Evolutionary conservation across 2,113 vertebrate genomes (phyloP).

Genomic region (Oceanodroma tethys): DNA sequence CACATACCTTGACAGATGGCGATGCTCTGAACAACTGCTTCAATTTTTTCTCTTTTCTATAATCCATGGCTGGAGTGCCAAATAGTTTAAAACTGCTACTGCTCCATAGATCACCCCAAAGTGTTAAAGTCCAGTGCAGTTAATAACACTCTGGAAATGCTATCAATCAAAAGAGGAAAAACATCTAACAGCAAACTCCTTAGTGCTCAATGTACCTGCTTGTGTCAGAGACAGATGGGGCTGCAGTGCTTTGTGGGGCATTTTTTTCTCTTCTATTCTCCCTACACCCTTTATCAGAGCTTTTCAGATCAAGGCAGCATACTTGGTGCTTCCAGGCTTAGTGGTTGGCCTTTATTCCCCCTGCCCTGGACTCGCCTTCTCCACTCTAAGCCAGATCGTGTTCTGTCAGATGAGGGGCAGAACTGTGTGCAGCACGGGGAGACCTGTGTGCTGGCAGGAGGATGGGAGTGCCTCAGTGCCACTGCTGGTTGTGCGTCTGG

Average conservation of each 20-base stretch:
- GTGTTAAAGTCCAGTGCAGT: constrained; percentile 59
- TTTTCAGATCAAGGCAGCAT: not conserved
- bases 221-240: constrained; percentile 57
- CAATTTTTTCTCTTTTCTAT: constrained; percentile 54
- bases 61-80: constrained; percentile 55
- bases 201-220: not conserved
- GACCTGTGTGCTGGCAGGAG: not conserved
- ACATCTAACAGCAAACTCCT: constrained; percentile 25
- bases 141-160: constrained; percentile 70
- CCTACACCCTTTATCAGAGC: not conserved
- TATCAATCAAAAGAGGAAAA: constrained; percentile 66
- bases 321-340: not conserved
- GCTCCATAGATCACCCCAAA: constrained; percentile 72
- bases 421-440: too few species aligned
- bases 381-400: fast-evolving
- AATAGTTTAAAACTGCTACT: constrained; percentile 64
- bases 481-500: not conserved
- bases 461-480: not conserved
- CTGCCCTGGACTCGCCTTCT: not conserved
- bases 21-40: constrained; percentile 57
- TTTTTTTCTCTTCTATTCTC: not conserved
- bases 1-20: constrained; percentile 41
- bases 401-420: not conserved
- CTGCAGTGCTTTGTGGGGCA: not conserved
- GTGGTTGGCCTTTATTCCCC: not conserved